Base-by-base conservation (phyloP, 2,797 vertebrate genomes). In the Mallotus villosus region DNA sequence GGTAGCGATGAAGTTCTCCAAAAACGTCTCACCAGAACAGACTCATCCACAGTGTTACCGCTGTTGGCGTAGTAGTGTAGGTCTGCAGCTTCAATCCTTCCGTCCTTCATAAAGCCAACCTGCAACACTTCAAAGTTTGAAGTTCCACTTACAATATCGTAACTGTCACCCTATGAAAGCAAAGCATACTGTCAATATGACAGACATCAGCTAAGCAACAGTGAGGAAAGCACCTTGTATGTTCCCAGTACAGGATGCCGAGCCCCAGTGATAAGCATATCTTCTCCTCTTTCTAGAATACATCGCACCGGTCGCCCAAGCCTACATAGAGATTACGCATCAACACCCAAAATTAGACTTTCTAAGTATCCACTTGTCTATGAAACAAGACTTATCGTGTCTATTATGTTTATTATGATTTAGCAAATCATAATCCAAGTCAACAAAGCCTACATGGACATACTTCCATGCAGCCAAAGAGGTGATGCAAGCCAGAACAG, bases 391-490 rank as follows among this genome's bases (percentile, higher is more conserved):
- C 12, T 46, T 14, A 12, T 12, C 41, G 12, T 14, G 11, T 46
- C 12, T 12, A 46, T 46, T 46, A 46, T 46, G 41, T 46, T 46
- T 14, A 46, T 37, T 3, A 46, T 12, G 41, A 11, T 14, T 46
- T 46, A 46, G 14, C 41, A 46, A 14, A 46, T 12, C 37, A 7
- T 41, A 41, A 9, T 41, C 41, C 12, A 46, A 14, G 41, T 46
- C 41, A 46, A 46, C 41, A 46, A 14, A 59, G n/a, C 57, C 57
- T 24, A 21, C 9, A 9, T 46, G 1, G 19, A 90, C 95, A 92
- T 85, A 98, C 96, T 95, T 98, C 89, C 92, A 90, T 1, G 96
- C 94, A 41, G 95, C 95, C 71, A 96, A 91, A 5, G 96, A 92
- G 2, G 94, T 90, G 72, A 96, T 88, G 3, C 87, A 89, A 1